phyloP scores from a whole-genome alignment of 2,888 invertebrate species.

The Congeria kusceri region DNA sequence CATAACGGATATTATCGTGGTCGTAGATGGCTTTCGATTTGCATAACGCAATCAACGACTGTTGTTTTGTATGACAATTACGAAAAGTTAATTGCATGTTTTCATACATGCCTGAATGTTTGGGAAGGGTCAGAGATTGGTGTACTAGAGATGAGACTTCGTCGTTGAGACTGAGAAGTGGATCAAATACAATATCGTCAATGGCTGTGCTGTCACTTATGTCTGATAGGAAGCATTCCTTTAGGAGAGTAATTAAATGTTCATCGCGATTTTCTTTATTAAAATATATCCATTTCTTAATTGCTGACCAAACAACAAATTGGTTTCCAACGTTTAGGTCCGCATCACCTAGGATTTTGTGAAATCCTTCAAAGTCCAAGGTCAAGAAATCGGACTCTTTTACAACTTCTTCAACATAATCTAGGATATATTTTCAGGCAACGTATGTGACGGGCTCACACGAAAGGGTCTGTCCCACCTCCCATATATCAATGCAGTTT shows the following conservation, averaged over 20 bases:
- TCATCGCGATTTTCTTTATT: constrained; percentile 27
- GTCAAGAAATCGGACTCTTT: constrained; percentile 8
- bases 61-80: constrained; percentile 31
- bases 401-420: constrained; percentile 25
- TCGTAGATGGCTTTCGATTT: too few relatives aligned
- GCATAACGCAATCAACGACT: not conserved
- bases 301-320: constrained; percentile 34
- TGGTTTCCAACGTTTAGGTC: constrained; percentile 31
- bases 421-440: constrained; percentile 21
- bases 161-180: constrained; percentile 27
- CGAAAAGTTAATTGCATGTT: constrained; percentile 35
- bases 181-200: constrained; percentile 42
- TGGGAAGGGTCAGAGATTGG: constrained; percentile 24
- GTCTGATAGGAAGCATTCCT: constrained; percentile 40
- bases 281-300: constrained; percentile 43
- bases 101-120: constrained; percentile 34
- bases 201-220: constrained; percentile 18
- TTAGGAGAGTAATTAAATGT: constrained; percentile 13
- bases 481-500: constrained; percentile 52
- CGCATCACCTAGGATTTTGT: constrained; percentile 24
- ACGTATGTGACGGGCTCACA: constrained; percentile 15
- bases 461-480: constrained; percentile 24
- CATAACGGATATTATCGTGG: too few relatives aligned
- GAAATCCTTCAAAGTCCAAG: constrained; percentile 34
- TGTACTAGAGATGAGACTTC: constrained; percentile 24